These are phyloP conservation scores for Drosophila equinoxialis DNA, from an alignment of 1,140 invertebrate species.

Conservation along the genomic window DNA sequence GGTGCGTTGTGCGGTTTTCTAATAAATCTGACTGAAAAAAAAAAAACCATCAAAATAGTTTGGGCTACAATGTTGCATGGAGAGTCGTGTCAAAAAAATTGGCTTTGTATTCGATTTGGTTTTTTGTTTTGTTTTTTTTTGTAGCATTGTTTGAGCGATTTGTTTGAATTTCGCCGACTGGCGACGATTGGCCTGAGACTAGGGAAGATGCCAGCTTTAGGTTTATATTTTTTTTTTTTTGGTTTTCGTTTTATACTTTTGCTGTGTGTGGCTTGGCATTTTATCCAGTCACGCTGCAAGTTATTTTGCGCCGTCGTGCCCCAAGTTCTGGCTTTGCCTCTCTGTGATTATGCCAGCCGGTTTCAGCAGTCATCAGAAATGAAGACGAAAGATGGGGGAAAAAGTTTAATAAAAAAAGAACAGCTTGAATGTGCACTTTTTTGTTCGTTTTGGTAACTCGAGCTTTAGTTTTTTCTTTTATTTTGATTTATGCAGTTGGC, in stretches of 20 bases:
- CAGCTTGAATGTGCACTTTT: constrained; percentile 58
- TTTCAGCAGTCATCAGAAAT: constrained; percentile 60
- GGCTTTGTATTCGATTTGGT: constrained; percentile 42
- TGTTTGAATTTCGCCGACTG: constrained; percentile 73
- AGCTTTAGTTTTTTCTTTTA: constrained; percentile 36
- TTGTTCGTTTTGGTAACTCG: constrained; percentile 47
- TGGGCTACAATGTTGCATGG: constrained; percentile 49
- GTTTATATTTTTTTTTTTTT: constrained; percentile 36
- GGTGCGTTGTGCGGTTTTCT: constrained; percentile 57
- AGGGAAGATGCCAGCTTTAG: constrained; percentile 62
- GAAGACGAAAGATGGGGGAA: constrained; percentile 7
- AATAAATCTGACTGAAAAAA: constrained; percentile 32
- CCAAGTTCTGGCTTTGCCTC: constrained; percentile 51
- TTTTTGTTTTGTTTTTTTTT: constrained; percentile 41
- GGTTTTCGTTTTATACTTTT: constrained; percentile 7
- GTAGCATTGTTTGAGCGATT: constrained; percentile 78
- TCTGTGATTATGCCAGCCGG: constrained; percentile 79
- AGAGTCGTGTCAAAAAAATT: constrained; percentile 65
- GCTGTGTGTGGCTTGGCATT: constrained; percentile 67
- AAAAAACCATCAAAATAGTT: constrained; percentile 25
- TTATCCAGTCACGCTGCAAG: constrained; percentile 78
- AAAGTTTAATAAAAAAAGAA: constrained; percentile 34
- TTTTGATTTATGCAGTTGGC: constrained; percentile 71
- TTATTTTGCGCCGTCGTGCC: constrained; percentile 75
- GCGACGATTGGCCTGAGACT: constrained; percentile 56